Conservation (phyloP, 1,140 invertebrate species). For the Prorops nasuta region DNA sequence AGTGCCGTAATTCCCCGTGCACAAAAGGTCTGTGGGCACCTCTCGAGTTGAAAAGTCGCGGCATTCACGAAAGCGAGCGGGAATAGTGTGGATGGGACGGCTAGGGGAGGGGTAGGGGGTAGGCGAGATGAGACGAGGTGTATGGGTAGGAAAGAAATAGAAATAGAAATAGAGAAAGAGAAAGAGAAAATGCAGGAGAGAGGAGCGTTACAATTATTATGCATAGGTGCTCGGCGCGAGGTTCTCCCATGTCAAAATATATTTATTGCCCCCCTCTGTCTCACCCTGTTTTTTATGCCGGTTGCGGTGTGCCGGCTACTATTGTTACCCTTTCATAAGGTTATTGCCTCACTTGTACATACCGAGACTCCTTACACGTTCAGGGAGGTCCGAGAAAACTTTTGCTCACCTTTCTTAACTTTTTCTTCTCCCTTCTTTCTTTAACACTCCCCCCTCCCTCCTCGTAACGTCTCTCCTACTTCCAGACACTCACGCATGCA, state of each 20-base stretch:
- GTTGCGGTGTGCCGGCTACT: slow-evolving; percentile 47
- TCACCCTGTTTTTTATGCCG: slow-evolving; percentile 16
- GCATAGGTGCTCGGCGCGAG: slow-evolving; percentile 37
- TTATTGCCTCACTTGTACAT: slow-evolving; percentile 52
- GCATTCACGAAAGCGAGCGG: too few relatives aligned
- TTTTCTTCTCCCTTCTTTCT: neutral
- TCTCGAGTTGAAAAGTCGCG: too few relatives aligned
- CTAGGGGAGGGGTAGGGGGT: too few relatives aligned
- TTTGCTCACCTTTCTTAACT: neutral
- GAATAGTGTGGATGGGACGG: too few relatives aligned
- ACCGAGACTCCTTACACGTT: slow-evolving; percentile 6
- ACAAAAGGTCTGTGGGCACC: slow-evolving; percentile 32
- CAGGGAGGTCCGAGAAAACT: slow-evolving; percentile 3
- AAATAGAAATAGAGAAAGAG: slow-evolving; percentile 4
- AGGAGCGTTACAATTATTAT: slow-evolving; percentile 43
- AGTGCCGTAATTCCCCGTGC: slow-evolving; percentile 42
- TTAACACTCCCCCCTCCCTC: neutral
- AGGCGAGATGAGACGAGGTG: too few relatives aligned
- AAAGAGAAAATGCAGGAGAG: slow-evolving; percentile 6
- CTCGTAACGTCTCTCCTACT: neutral
- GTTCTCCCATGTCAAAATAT: slow-evolving; percentile 58
- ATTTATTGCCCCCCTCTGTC: slow-evolving; percentile 48
- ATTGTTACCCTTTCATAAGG: slow-evolving; percentile 52
- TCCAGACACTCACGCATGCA: slow-evolving; percentile 3
- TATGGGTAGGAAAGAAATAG: neutral